These are phyloP conservation scores for Neuroscelio doddi DNA, from an alignment of 2,888 invertebrate genomes.

Conservation along the genomic window DNA sequence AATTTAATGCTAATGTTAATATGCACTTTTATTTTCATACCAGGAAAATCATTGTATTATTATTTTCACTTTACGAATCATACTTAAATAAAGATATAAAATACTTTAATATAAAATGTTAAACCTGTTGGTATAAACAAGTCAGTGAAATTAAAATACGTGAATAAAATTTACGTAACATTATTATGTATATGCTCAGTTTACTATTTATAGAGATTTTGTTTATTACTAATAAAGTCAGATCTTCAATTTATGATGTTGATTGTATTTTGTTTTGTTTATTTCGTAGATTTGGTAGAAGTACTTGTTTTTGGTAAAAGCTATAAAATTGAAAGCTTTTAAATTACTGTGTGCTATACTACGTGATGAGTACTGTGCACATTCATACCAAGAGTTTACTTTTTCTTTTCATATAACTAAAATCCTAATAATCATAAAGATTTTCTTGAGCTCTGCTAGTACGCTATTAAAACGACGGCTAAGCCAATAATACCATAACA, in stretches of 20 bases:
- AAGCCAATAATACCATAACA: background rate
- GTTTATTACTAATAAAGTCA: conserved; percentile 19
- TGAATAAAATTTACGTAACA: no score
- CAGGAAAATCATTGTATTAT: no score
- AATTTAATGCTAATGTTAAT: no score
- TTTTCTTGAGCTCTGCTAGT: background rate
- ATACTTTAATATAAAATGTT: no score
- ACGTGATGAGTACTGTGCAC: conserved; percentile 22
- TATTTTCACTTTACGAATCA: no score
- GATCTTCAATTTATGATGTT: conserved; percentile 21
- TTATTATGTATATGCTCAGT: no score
- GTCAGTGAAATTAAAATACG: no score
- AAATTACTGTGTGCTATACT: conserved; percentile 30
- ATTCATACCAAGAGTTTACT: conserved; percentile 9
- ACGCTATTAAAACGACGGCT: background rate
- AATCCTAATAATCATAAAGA: conserved; percentile 13
- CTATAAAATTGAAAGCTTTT: conserved; percentile 42
- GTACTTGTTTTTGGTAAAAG: conserved; percentile 20
- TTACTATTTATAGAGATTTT: no score
- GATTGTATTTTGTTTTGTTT: conserved; percentile 33
- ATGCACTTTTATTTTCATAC: no score
- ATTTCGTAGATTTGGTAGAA: conserved; percentile 29
- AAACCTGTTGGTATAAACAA: no score
- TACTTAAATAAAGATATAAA: no score
- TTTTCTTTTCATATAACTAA: conserved; percentile 11